Conservation (phyloP, 2,113 vertebrate species). For the Aldabrachelys gigantea region DNA sequence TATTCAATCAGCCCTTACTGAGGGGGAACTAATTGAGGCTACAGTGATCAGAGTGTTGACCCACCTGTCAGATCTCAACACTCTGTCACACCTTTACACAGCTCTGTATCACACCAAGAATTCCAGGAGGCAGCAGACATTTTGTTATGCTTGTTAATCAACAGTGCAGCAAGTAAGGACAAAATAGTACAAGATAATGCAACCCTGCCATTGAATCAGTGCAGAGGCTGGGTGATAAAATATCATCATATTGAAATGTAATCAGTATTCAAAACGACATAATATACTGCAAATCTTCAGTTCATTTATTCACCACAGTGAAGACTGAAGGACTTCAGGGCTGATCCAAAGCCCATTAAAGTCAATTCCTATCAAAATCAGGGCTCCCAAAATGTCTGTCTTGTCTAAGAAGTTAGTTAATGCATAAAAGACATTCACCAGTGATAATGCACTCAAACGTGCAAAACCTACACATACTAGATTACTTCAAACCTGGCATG, state of each 20-base stretch:
- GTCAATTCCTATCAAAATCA: neutral
- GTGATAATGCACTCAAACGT: neutral
- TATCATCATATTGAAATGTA: too few relatives aligned
- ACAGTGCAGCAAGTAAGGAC: neutral
- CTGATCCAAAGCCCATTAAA: neutral
- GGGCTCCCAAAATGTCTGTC: neutral
- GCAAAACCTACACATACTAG: too few relatives aligned
- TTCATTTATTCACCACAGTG: neutral
- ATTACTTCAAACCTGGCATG: neutral
- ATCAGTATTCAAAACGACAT: neutral
- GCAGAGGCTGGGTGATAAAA: too few relatives aligned
- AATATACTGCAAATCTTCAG: neutral
- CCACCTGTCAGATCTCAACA: neutral
- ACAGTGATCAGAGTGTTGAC: too few relatives aligned
- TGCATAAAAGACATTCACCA: neutral
- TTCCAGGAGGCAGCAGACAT: neutral
- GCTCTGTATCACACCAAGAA: neutral
- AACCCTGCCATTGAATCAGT: neutral
- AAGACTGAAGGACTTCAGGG: neutral
- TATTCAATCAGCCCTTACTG: too few relatives aligned
- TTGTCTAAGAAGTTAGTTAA: neutral
- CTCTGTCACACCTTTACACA: neutral
- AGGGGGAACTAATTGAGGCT: too few relatives aligned
- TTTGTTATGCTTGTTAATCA: neutral
- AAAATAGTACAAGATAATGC: neutral